These are phyloP conservation scores for Scaptomyza reducta DNA, from an alignment of 2,888 invertebrate species.

Conservation along the genomic window DNA sequence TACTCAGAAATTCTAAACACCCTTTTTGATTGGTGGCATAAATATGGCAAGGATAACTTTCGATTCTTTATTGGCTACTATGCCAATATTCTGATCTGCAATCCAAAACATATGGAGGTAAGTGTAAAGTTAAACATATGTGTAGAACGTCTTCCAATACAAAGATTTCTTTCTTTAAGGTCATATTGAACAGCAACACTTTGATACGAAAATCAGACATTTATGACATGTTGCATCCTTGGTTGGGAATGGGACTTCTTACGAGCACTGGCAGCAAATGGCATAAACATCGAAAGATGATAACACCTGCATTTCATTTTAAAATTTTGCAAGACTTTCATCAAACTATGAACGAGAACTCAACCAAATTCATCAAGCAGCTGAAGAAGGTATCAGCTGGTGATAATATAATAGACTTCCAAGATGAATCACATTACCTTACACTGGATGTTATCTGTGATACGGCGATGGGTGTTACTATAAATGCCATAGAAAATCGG, in stretches of 20 bases:
- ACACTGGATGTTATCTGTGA: slow-evolving; percentile 86
- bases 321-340: slow-evolving; percentile 85
- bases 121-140: neutral
- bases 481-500: slow-evolving; percentile 85
- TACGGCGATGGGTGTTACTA: slow-evolving; percentile 87
- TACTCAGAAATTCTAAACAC: slow-evolving; percentile 64
- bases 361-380: slow-evolving; percentile 84
- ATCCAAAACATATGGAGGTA: slow-evolving; percentile 75
- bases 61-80: slow-evolving; percentile 68
- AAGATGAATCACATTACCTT: slow-evolving; percentile 84
- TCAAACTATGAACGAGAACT: slow-evolving; percentile 84
- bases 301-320: slow-evolving; percentile 86
- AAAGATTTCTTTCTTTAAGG: slow-evolving; percentile 42
- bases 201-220: slow-evolving; percentile 84
- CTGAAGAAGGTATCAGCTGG: slow-evolving; percentile 60
- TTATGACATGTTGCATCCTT: slow-evolving; percentile 84
- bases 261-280: slow-evolving; percentile 84
- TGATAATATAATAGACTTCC: slow-evolving; percentile 85
- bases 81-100: slow-evolving; percentile 56
- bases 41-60: slow-evolving; percentile 52
- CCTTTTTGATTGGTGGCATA: slow-evolving; percentile 68
- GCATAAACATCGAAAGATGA: slow-evolving; percentile 85
- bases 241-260: slow-evolving; percentile 85
- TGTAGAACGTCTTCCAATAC: fast-evolving
- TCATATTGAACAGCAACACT: slow-evolving; percentile 82